A percentile compares a stretch with the other conserved stretches of the same genome.
Conservation (phyloP, 2,888 invertebrate species). For the Anthophora plumipes region DNA sequence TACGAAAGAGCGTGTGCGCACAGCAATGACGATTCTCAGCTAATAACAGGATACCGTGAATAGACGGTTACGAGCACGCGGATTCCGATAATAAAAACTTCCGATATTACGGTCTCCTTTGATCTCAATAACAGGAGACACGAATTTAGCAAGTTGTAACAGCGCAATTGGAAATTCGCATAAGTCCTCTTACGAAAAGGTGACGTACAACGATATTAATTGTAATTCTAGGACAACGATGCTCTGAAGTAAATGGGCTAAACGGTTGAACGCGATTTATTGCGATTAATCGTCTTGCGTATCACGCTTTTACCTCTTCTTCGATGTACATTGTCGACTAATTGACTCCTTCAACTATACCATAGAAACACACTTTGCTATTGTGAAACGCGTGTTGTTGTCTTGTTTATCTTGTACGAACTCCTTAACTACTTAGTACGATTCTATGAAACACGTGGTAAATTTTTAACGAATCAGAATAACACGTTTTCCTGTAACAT, state of each 20-base stretch:
- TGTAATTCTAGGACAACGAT: conserved; percentile 41
- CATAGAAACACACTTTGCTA: background rate
- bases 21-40: background rate
- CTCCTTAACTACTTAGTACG: background rate
- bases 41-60: conserved; percentile 64
- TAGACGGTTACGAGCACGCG: conserved; percentile 40
- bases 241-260: conserved; percentile 16
- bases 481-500: background rate
- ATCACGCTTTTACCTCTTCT: background rate
- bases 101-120: conserved; percentile 6
- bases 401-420: background rate
- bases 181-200: background rate
- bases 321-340: conserved; percentile 12
- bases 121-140: conserved; percentile 19
- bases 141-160: background rate
- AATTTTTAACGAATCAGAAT: background rate
- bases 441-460: background rate
- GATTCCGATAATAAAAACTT: conserved; percentile 32
- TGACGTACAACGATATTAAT: background rate
- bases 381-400: background rate
- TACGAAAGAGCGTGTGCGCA: background rate
- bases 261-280: conserved; percentile 25
- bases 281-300: conserved; percentile 24
- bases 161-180: background rate
- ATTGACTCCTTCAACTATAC: background rate